Conservation (phyloP, 2,113 vertebrate species). For the Poeciliopsis occidentalis region DNA sequence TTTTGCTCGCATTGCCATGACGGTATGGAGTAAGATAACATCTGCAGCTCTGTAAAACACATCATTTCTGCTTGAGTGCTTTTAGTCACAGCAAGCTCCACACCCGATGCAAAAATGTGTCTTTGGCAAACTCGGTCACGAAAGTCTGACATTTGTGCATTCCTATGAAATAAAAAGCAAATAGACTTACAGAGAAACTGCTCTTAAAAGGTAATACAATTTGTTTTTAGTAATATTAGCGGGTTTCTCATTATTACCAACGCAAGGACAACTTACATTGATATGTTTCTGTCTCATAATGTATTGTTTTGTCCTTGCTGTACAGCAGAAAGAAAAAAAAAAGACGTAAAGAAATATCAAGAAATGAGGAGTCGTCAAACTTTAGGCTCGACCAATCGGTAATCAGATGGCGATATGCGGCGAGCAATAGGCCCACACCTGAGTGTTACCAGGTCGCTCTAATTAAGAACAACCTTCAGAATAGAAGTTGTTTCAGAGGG, state of each 20-base stretch:
- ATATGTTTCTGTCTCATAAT: not conserved
- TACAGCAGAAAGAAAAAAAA: not conserved
- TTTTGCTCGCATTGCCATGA: not conserved
- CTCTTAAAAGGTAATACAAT: slow-evolving; percentile 25
- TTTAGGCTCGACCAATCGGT: not conserved
- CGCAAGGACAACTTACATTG: not conserved
- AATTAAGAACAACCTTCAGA: not conserved
- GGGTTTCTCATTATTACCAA: slow-evolving; percentile 8
- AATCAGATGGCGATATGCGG: too few species aligned
- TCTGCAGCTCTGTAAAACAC: slow-evolving; percentile 16
- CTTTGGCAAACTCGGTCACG: slow-evolving; percentile 67
- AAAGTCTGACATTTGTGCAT: slow-evolving; percentile 57
- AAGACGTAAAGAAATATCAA: not conserved
- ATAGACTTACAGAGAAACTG: slow-evolving; percentile 41
- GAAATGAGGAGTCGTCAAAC: not conserved
- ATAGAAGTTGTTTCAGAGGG: not conserved
- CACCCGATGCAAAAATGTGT: slow-evolving; percentile 43
- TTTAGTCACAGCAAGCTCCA: slow-evolving; percentile 16
- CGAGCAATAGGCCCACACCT: not conserved
- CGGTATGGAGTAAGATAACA: slow-evolving; percentile 9
- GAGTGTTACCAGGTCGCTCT: not conserved
- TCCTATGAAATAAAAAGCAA: slow-evolving; percentile 21
- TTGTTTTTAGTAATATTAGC: not conserved
- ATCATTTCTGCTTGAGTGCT: slow-evolving; percentile 3
- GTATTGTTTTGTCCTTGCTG: not conserved